Evolutionary conservation across 2,888 invertebrate species (phyloP).

Genomic region (Phalangium opilio): DNA sequence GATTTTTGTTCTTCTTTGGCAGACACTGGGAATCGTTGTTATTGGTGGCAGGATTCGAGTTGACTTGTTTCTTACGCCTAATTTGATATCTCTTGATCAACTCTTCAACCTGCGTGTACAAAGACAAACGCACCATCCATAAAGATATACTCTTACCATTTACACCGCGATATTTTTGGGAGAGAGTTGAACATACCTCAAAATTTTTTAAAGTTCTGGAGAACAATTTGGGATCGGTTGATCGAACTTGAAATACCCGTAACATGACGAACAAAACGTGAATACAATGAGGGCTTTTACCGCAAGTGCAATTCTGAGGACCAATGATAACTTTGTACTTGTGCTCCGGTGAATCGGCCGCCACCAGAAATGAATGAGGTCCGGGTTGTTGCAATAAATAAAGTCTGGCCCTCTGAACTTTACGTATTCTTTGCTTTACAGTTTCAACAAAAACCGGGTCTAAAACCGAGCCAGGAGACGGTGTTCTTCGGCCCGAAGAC

Average conservation of each 20-base stretch:
- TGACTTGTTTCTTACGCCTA: too few species aligned
- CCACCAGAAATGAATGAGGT: conserved; percentile 34
- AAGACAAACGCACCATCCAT: too few species aligned
- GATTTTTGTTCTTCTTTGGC: too few species aligned
- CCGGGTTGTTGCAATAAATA: conserved; percentile 35
- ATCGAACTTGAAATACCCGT: conserved; percentile 33
- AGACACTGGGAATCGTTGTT: too few species aligned
- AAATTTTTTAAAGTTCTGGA: conserved; percentile 33
- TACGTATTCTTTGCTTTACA: conserved; percentile 19
- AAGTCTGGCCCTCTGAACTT: conserved; percentile 30
- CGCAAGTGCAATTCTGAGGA: conserved; percentile 35
- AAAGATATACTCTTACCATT: too few species aligned
- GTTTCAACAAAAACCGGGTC: conserved; percentile 11
- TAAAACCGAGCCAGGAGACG: neutral
- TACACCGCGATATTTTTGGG: too few species aligned
- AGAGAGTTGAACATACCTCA: conserved; percentile 27
- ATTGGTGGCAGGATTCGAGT: too few species aligned
- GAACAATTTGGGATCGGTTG: conserved; percentile 31
- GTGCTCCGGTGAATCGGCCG: conserved; percentile 34
- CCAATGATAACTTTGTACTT: conserved; percentile 36
- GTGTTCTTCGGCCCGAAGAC: too few species aligned
- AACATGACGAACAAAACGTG: conserved; percentile 37
- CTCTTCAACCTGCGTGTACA: too few species aligned
- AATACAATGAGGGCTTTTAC: conserved; percentile 33
- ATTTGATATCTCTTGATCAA: too few species aligned